Conservation (phyloP, 2,113 vertebrate species). For the Australoheros scitulus region DNA sequence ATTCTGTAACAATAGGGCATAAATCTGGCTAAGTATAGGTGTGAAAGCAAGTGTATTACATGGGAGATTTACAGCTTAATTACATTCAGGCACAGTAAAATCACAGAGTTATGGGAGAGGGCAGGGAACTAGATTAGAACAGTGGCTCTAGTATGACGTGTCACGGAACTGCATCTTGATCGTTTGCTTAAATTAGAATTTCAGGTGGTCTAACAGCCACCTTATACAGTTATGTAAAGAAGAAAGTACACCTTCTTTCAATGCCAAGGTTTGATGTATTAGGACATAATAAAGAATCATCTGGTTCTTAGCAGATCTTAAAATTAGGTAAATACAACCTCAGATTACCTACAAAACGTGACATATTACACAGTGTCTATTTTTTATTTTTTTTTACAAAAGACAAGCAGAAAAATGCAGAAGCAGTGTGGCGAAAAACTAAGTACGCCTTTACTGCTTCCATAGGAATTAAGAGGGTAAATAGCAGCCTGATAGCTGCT, state of each 20-base stretch:
- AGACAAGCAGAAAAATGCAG: not conserved
- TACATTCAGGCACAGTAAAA: slow-evolving; percentile 37
- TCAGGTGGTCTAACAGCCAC: not conserved
- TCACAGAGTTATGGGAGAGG: slow-evolving; percentile 23
- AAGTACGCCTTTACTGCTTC: not conserved
- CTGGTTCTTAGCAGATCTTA: not conserved
- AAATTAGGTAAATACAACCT: not conserved
- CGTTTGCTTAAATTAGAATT: slow-evolving; percentile 1
- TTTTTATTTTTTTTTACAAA: not conserved
- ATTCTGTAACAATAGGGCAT: slow-evolving; percentile 48
- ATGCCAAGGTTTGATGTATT: not conserved
- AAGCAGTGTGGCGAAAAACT: not conserved
- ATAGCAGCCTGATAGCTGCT: not conserved
- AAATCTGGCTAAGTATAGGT: slow-evolving; percentile 66
- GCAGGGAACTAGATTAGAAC: slow-evolving; percentile 41
- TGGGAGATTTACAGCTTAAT: slow-evolving; percentile 65
- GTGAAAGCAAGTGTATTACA: slow-evolving; percentile 59
- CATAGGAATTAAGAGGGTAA: not conserved
- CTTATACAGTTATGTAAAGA: not conserved
- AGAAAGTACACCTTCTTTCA: not conserved
- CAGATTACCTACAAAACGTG: not conserved
- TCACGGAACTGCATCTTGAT: not conserved
- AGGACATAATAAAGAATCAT: not conserved
- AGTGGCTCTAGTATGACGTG: slow-evolving; percentile 17
- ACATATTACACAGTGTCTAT: not conserved